These are phyloP conservation scores for Pseudomyrmex sp. DNA, from an alignment of 1,140 invertebrate species.

Conservation along the genomic window DNA sequence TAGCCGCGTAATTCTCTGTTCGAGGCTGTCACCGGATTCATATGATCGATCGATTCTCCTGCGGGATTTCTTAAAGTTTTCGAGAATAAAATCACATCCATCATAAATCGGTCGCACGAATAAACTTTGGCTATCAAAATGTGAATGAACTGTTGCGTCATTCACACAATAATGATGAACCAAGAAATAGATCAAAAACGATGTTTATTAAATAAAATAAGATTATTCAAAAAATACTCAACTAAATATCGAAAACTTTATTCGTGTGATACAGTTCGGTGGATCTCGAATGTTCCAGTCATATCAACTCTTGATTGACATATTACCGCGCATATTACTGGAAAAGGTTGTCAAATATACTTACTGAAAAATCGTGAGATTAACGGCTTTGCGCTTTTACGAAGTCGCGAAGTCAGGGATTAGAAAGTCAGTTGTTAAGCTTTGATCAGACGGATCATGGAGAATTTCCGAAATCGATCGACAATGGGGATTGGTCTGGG, in stretches of 20 bases:
- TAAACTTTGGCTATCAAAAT: conserved; percentile 15
- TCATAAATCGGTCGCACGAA: conserved; percentile 13
- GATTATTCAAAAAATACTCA: background rate
- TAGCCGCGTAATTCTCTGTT: conserved; percentile 47
- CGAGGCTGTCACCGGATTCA: conserved; percentile 41
- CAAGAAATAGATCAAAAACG: background rate
- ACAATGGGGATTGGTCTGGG: conserved; percentile 63
- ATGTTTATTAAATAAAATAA: conserved; percentile 6
- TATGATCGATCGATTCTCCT: conserved; percentile 35
- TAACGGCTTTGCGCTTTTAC: background rate
- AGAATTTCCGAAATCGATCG: conserved; percentile 57
- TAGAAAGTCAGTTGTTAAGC: conserved; percentile 3
- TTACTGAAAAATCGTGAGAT: background rate
- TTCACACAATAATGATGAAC: background rate
- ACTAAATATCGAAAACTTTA: background rate
- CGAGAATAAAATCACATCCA: conserved; percentile 20
- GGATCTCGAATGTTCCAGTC: no score
- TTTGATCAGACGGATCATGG: conserved; percentile 13
- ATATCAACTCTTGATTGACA: background rate
- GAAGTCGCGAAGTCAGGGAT: conserved; percentile 29
- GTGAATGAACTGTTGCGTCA: conserved; percentile 23
- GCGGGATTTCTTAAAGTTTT: background rate
- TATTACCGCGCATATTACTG: background rate
- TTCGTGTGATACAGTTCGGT: background rate
- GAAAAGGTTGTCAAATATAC: background rate